These are phyloP conservation scores for Gopherus flavomarginatus DNA, from an alignment of 2,113 vertebrate genomes.

Conservation along the genomic window DNA sequence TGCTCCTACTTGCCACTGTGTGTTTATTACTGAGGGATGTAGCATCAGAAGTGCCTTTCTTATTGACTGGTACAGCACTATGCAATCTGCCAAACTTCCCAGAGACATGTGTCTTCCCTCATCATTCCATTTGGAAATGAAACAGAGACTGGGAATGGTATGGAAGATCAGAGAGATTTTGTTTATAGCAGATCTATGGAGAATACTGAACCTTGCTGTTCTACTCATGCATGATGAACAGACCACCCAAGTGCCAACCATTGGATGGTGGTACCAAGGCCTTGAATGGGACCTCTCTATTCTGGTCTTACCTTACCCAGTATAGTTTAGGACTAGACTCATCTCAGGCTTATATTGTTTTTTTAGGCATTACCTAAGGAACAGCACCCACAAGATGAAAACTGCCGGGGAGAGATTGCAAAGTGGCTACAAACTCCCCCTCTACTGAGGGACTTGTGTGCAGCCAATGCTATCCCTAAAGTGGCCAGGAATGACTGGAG, in stretches of 20 bases:
- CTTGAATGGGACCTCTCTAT: background rate
- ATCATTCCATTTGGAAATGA: background rate
- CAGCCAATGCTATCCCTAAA: background rate
- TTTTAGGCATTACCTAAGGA: background rate
- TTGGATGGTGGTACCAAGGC: background rate
- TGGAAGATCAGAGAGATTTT: background rate
- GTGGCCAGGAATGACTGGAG: background rate
- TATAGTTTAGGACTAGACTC: background rate
- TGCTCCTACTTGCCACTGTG: background rate
- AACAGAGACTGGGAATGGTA: background rate
- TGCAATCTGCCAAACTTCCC: background rate
- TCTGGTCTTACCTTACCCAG: background rate
- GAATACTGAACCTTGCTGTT: background rate
- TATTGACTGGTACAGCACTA: background rate
- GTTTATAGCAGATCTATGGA: background rate
- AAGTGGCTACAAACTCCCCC: background rate
- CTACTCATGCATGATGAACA: background rate
- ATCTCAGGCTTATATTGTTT: background rate
- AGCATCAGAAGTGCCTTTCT: background rate
- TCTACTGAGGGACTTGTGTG: background rate
- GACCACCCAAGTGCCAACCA: background rate
- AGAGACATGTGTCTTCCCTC: background rate
- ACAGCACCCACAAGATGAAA: background rate
- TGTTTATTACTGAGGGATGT: background rate
- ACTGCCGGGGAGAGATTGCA: background rate